Conservation (phyloP, 2,113 vertebrate species). For the Donacobius atricapilla region DNA sequence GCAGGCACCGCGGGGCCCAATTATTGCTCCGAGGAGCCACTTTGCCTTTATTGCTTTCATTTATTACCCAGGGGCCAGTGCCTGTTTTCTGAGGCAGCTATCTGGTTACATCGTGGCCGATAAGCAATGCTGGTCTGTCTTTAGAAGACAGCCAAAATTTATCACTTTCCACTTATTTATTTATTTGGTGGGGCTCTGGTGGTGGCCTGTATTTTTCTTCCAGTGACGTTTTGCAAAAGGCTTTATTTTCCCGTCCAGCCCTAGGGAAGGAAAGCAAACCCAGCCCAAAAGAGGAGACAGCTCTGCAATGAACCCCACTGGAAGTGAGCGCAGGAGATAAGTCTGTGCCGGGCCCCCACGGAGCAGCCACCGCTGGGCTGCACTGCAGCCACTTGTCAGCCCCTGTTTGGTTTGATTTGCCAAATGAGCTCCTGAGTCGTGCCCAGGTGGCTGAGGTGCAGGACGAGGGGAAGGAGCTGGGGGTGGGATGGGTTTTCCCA, state of each 20-base stretch:
- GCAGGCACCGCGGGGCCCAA: constrained; percentile 42
- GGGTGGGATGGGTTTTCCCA: background rate
- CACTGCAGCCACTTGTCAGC: background rate
- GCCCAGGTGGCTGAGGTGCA: background rate
- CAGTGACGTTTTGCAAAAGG: constrained; percentile 20
- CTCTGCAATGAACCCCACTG: background rate
- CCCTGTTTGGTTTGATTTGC: background rate
- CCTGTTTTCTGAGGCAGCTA: constrained; percentile 73
- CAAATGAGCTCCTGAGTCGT: background rate
- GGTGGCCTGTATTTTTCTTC: constrained; percentile 48
- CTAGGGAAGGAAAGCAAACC: background rate
- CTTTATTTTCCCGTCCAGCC: constrained; percentile 49
- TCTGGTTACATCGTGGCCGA: constrained; percentile 77
- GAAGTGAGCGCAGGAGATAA: background rate
- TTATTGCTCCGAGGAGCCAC: constrained; percentile 70
- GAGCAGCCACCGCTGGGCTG: background rate
- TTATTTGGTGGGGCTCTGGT: constrained; percentile 27
- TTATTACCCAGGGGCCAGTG: constrained; percentile 70
- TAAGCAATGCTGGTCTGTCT: constrained; percentile 76
- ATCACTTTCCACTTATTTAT: constrained; percentile 67
- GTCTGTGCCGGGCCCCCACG: background rate
- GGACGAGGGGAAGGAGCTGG: background rate
- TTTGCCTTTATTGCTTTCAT: constrained; percentile 77
- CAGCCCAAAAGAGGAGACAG: background rate
- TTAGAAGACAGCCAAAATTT: constrained; percentile 74